Base-by-base conservation (phyloP, 2,797 vertebrate species). In the Brotula barbata region DNA sequence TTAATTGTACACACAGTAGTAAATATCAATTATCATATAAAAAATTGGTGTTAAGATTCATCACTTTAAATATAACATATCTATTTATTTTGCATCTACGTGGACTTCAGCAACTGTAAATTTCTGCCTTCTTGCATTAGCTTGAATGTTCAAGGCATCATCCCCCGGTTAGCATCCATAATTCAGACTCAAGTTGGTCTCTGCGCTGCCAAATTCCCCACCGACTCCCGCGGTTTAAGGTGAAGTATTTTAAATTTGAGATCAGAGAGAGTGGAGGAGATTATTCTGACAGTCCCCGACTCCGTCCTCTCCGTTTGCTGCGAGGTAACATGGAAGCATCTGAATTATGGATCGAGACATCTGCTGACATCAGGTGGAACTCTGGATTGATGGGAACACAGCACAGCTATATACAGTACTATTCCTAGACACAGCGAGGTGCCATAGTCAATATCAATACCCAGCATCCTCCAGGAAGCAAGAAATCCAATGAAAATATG, bases 261-360 rank as follows among this genome's bases (percentile, higher is more conserved):
- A 31, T 78, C 51, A 56, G 50, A 60, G 13, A 7, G 44, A 40
- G 48, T 10, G 41, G 42, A 75, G 60, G 46, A 37, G 55, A 79
- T 79, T 62, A 64, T 73, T 66, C 47, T 61, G 79, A 78, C 70
- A 69, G 63, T 0, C 16, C 14, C n/a, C 23, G 48, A 16, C 63
- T 46, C 36, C 19, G n/a, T n/a, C 8, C 53, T 1, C 73, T 71
- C 64, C 37, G 43, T 13, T 0, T 11, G 9, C 31, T 33, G 6
- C 6, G 9, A 33, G 68, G 68, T n/a, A 45, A 41, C 68, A 34
- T 2, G 16, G 49, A 60, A 53, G 41, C 2, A 55, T 19, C 66
- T 86, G 78, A 86, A 85, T 86, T 84, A 82, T 83, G 80, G 75
- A 86, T 86, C 59, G 68, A 59, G 71, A 63, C 51, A 54, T 60